A percentile compares a stretch with the other conserved stretches of the same genome.
phyloP scores from a whole-genome alignment of 2,797 vertebrate genomes.

The Fundulus diaphanus region DNA sequence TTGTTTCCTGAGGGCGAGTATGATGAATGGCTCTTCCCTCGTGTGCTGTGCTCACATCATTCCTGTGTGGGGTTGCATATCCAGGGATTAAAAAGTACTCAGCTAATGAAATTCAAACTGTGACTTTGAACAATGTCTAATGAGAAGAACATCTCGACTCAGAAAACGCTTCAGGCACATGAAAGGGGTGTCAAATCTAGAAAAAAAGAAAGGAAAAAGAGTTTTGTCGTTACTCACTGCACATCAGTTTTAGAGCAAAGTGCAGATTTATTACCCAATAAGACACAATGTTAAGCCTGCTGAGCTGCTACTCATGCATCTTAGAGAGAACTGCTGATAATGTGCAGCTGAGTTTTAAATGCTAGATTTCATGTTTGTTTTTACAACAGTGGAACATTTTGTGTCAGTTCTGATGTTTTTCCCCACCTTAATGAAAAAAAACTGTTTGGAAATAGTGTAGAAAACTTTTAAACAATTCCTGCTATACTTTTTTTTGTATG shows the following conservation, averaged over 20 bases:
- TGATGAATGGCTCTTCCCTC: conserved; percentile 37
- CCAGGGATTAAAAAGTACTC: conserved; percentile 53
- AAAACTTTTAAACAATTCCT: too few relatives aligned
- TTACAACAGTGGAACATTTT: neutral
- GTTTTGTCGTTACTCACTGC: neutral
- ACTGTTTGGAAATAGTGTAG: too few relatives aligned
- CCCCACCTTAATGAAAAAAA: too few relatives aligned
- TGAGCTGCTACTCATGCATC: neutral
- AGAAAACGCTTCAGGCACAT: conserved; percentile 53
- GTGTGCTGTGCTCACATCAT: conserved; percentile 32
- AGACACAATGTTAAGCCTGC: neutral
- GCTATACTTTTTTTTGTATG: too few relatives aligned
- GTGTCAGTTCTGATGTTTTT: neutral
- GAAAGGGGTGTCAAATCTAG: conserved; percentile 57
- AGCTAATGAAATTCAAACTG: conserved; percentile 59
- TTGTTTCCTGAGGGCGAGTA: conserved; percentile 35
- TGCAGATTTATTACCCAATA: neutral
- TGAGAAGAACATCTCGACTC: conserved; percentile 48
- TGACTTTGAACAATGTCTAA: conserved; percentile 63
- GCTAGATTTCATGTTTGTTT: neutral
- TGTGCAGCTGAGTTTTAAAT: neutral
- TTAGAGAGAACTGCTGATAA: neutral
- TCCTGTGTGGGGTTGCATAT: conserved; percentile 55
- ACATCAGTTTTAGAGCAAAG: neutral
- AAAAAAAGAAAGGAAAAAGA: conserved; percentile 8